Evolutionary conservation across 2,888 invertebrate species (phyloP).

Genomic region (Dermolepida albohirtum): DNA sequence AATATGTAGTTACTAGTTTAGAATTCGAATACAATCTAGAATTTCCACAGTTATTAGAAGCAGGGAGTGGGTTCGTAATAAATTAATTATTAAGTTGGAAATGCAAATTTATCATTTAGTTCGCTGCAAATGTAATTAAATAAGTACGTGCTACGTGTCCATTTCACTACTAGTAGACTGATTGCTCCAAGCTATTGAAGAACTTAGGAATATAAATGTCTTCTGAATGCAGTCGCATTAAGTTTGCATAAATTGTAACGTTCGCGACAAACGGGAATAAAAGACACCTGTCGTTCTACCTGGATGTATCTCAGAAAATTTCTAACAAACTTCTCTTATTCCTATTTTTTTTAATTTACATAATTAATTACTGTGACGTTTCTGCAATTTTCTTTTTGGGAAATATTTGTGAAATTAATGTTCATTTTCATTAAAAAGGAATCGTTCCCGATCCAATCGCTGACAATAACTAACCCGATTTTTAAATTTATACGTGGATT

Average conservation of each 20-base stretch:
- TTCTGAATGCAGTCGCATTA: constrained; percentile 17
- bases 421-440: too few relatives aligned
- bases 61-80: not conserved
- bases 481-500: too few relatives aligned
- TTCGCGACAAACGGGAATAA: constrained; percentile 16
- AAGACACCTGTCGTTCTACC: constrained; percentile 10
- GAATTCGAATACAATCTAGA: not conserved
- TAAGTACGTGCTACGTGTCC: not conserved
- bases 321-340: too few relatives aligned
- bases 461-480: too few relatives aligned
- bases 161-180: not conserved
- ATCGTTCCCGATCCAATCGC: too few relatives aligned
- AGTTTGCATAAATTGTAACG: constrained; percentile 10
- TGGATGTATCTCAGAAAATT: too few relatives aligned
- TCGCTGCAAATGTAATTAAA: constrained; percentile 13
- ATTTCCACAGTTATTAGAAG: not conserved
- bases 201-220: constrained; percentile 13
- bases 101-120: constrained; percentile 16
- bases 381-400: too few relatives aligned
- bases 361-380: too few relatives aligned
- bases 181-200: not conserved
- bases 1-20: too few relatives aligned
- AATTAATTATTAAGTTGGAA: constrained; percentile 17
- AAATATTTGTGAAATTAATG: too few relatives aligned
- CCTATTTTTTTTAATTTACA: too few relatives aligned